These are phyloP conservation scores for Styela clava DNA, from an alignment of 23 tunicate genomes.

Conservation along the genomic window DNA sequence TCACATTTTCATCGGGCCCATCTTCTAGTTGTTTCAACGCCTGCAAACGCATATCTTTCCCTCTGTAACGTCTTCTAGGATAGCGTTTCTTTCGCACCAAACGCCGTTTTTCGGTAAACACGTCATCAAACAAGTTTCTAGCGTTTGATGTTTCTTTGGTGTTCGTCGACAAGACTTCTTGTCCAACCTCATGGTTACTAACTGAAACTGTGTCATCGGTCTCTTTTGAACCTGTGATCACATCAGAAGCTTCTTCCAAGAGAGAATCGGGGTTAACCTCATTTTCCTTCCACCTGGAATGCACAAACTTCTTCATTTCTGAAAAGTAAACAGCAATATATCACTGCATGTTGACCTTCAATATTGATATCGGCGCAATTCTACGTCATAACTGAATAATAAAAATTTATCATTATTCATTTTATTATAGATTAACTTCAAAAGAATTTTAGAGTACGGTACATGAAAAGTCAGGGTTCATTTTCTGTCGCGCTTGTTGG, in stretches of 20 bases:
- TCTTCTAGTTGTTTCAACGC: neutral
- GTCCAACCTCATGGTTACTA: neutral
- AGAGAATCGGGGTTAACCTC: neutral
- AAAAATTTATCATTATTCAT: too few relatives aligned
- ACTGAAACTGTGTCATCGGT: neutral
- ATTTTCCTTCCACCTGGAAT: neutral
- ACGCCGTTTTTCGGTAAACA: neutral
- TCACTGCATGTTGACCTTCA: too few relatives aligned
- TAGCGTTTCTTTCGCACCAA: neutral
- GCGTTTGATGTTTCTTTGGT: neutral
- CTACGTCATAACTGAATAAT: too few relatives aligned
- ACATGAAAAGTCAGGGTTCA: too few relatives aligned
- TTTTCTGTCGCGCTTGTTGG: too few relatives aligned
- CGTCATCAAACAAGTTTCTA: neutral
- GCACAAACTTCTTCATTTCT: neutral
- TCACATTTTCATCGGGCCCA: neutral
- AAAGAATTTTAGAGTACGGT: too few relatives aligned
- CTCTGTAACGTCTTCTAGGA: neutral
- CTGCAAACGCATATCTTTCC: neutral
- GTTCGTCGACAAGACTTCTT: neutral
- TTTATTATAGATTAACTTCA: too few relatives aligned
- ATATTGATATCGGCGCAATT: too few relatives aligned
- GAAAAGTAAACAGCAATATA: too few relatives aligned
- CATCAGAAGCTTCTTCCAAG: neutral
- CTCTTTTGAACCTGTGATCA: neutral